phyloP scores from a whole-genome alignment of 2,797 vertebrate genomes.

The Graptemys geographica region DNA sequence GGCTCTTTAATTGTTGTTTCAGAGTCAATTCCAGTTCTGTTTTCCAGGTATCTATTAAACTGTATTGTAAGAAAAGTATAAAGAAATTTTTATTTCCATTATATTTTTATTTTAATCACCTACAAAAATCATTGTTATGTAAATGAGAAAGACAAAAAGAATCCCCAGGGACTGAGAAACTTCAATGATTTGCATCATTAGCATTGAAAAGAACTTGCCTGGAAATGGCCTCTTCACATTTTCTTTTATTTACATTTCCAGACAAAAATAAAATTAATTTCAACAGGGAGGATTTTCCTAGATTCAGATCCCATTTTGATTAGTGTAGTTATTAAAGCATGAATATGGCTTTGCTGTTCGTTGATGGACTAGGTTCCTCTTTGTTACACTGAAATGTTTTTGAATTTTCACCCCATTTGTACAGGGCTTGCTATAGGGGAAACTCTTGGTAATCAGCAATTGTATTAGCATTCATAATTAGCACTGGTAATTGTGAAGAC shows the following conservation, averaged over 20 bases:
- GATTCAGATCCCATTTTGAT: constrained; percentile 41
- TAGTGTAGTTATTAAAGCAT: constrained; percentile 22
- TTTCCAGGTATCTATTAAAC: constrained; percentile 30
- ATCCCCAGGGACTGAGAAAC: constrained; percentile 54
- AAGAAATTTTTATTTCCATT: constrained; percentile 69
- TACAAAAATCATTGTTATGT: constrained; percentile 62
- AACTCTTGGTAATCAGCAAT: constrained; percentile 11
- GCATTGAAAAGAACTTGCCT: constrained; percentile 67
- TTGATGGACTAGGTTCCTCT: constrained; percentile 21
- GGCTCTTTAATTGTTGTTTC: constrained; percentile 40
- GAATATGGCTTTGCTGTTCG: constrained; percentile 28
- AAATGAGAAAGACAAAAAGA: constrained; percentile 65
- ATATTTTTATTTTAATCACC: constrained; percentile 76
- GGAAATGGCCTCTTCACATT: constrained; percentile 44
- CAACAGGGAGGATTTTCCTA: constrained; percentile 41
- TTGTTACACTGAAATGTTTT: constrained; percentile 13
- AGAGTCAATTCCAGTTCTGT: constrained; percentile 31
- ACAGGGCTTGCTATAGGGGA: not conserved
- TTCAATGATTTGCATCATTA: constrained; percentile 65
- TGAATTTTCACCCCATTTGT: not conserved
- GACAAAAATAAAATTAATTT: constrained; percentile 70
- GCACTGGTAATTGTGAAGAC: constrained; percentile 36
- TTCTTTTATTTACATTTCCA: constrained; percentile 64
- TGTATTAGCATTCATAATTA: constrained; percentile 56
- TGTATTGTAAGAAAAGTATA: constrained; percentile 59